Evolutionary conservation across 2,113 vertebrate species (phyloP).

Genomic region (Zosterops hypoxanthus): DNA sequence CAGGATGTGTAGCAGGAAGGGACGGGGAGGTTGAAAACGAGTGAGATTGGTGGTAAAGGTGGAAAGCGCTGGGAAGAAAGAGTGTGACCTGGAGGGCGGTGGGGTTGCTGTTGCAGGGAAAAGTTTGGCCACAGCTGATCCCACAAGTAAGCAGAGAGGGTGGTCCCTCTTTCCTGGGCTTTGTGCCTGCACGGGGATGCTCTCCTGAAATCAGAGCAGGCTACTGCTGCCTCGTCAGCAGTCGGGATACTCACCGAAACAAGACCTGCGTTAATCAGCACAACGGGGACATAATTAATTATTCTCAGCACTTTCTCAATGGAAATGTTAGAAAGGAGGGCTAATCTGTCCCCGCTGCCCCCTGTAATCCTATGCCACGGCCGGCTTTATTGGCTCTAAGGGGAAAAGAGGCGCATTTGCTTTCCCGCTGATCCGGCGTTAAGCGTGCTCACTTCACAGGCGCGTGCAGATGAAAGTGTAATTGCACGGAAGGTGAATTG

Average conservation of each 20-base stretch:
- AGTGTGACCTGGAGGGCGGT: fast-evolving
- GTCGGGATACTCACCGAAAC: not conserved
- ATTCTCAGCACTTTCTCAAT: constrained; percentile 38
- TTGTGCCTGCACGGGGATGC: not conserved
- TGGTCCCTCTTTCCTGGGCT: not conserved
- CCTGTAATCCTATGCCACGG: constrained; percentile 37
- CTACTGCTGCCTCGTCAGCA: not conserved
- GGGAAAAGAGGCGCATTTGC: constrained; percentile 33
- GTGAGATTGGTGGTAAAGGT: not conserved
- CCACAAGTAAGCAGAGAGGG: not conserved
- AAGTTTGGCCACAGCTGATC: not conserved
- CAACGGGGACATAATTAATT: constrained; percentile 48
- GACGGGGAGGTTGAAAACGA: not conserved
- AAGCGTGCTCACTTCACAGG: constrained; percentile 70
- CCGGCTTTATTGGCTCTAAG: constrained; percentile 61
- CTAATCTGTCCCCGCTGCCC: not conserved
- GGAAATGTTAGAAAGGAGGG: constrained; percentile 36
- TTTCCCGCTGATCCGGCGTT: constrained; percentile 51
- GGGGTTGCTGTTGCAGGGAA: fast-evolving
- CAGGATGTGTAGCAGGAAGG: not conserved
- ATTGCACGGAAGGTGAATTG: constrained; percentile 90
- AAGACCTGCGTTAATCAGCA: constrained; percentile 31
- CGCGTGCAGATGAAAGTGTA: constrained; percentile 87
- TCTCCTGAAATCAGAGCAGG: not conserved
- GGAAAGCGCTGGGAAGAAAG: not conserved